Percentiles rank a stretch among this genome's conserved stretches.
Conservation (phyloP, 2,888 invertebrate genomes). For the Leucoma salicis region DNA sequence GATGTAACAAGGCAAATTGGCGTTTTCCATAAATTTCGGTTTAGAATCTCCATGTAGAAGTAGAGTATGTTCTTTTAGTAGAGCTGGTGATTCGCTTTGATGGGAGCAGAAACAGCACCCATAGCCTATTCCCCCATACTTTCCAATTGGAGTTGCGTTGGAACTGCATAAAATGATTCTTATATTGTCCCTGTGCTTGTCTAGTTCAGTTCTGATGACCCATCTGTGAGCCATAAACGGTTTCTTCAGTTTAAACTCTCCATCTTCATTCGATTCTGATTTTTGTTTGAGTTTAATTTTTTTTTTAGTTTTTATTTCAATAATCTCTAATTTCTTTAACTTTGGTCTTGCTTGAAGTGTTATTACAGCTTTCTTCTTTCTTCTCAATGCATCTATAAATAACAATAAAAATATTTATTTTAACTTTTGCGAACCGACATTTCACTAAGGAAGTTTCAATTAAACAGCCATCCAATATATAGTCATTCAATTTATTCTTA, state of each 20-base stretch:
- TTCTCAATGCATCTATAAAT: neutral
- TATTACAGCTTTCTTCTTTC: slow-evolving; percentile 1
- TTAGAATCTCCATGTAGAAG: slow-evolving; percentile 40
- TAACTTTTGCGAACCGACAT: neutral
- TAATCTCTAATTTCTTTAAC: slow-evolving; percentile 7
- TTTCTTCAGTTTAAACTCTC: neutral
- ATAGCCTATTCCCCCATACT: slow-evolving; percentile 51
- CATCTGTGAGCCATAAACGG: slow-evolving; percentile 1
- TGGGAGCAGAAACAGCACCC: slow-evolving; percentile 55
- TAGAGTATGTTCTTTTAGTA: slow-evolving; percentile 53
- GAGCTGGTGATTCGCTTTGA: slow-evolving; percentile 45
- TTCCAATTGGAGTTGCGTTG: slow-evolving; percentile 63
- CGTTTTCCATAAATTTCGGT: slow-evolving; percentile 49
- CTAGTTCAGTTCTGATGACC: slow-evolving; percentile 19
- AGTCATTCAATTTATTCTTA: no score
- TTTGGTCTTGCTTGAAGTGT: slow-evolving; percentile 18
- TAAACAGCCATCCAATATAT: no score
- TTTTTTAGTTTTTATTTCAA: slow-evolving; percentile 1
- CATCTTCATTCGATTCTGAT: neutral
- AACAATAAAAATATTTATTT: slow-evolving; percentile 2
- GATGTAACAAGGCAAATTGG: slow-evolving; percentile 27
- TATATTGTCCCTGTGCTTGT: slow-evolving; percentile 52
- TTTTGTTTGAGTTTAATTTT: slow-evolving; percentile 10
- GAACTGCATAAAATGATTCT: slow-evolving; percentile 49
- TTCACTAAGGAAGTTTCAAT: no score